Evolutionary conservation across 1,140 invertebrate genomes (phyloP), one percentile per base, ranked within the genome.

Genomic region (Sweltsa coloradensis): DNA sequence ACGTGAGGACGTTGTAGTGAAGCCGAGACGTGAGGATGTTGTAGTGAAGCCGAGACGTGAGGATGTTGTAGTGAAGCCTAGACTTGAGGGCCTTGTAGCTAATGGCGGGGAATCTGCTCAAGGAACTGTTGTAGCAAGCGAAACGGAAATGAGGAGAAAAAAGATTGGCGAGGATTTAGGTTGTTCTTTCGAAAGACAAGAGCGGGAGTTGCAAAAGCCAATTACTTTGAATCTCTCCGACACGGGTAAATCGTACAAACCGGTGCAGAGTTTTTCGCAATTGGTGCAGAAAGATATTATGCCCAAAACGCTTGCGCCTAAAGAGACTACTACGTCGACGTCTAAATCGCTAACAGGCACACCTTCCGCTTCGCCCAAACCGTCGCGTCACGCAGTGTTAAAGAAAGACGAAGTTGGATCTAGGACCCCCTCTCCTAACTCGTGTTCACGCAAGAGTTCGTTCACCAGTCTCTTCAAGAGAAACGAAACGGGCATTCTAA

Each of bases 381-480:
- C 59, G 5, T 51, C 58, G 43, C 53, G 66, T 26, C 61, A 63
- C 55, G 51, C 52, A 42, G 45, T 41, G 41, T 49, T 41, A 27
- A 48, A 45, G 47, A 49, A 18, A 18, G 48, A 50, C 1, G 34
- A 45, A 11, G 21, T n/a, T 45, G 43, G 43, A 61, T 66, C 66
- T 3, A 61, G 65, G 36, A 73, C 69, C 16, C 72, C 74, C 0
- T 76, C 74, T 52, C 75, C 74, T 7, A 73, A 65, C 13, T 67
- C 75, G 0, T 71, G 79, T 0, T 85, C 83, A 0, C 68, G 85
- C 36, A 85, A 85, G 58, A 85, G 79, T 51, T 86, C 83, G 18
- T 85, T 87, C 54, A 77, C 81, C 50, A 85, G 81, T 1, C 61
- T 88, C 5, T 88, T 88, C 55, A 81, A 79, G 59, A 77, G 76